These are phyloP conservation scores for Enteromius fasciolatus DNA, from an alignment of 2,797 vertebrate genomes.

Conservation along the genomic window DNA sequence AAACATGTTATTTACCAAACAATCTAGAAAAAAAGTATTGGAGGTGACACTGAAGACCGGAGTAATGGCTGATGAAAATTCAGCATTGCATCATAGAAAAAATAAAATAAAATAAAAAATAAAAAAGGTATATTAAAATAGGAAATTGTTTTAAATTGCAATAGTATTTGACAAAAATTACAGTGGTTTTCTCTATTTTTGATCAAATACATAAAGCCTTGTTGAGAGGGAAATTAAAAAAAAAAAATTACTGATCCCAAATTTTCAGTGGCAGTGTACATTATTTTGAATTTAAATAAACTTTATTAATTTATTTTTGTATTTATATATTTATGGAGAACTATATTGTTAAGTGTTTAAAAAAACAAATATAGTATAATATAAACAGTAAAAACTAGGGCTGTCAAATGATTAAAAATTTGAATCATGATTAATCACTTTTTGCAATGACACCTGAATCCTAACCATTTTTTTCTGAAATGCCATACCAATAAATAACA, in stretches of 20 bases:
- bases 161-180: background rate
- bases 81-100: background rate
- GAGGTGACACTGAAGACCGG: background rate
- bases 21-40: background rate
- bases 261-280: background rate
- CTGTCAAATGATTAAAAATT: too few species aligned
- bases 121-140: background rate
- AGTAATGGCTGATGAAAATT: background rate
- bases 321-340: background rate
- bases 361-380: background rate
- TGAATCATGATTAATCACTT: too few species aligned
- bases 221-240: background rate
- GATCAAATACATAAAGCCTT: background rate
- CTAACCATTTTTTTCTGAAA: too few species aligned
- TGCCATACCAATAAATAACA: too few species aligned
- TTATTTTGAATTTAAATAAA: background rate
- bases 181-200: background rate
- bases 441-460: too few species aligned
- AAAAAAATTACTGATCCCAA: background rate
- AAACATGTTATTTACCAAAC: background rate
- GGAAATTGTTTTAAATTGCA: background rate
- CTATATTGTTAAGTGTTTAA: too few species aligned
- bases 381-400: background rate
- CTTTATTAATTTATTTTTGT: background rate
- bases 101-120: too few species aligned